These are phyloP conservation scores for Leptinotarsa defecta DNA, from an alignment of 1,140 invertebrate species.

Conservation along the genomic window DNA sequence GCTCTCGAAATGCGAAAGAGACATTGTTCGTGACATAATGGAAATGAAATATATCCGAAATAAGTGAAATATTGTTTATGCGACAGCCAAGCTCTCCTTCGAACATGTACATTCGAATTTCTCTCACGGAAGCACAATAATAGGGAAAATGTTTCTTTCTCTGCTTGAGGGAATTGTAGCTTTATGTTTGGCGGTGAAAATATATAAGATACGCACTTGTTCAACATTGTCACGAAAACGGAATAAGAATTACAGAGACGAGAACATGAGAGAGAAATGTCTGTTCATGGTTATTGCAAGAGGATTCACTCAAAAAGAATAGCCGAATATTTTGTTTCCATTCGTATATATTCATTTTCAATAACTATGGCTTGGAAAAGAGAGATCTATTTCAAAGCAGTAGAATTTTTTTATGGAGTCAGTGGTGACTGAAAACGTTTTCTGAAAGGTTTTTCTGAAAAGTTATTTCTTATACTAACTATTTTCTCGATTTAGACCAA, in stretches of 20 bases:
- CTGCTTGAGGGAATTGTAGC: constrained; percentile 7
- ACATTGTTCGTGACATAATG: background rate
- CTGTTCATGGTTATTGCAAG: background rate
- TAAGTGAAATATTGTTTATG: constrained; percentile 4
- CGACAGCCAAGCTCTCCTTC: background rate
- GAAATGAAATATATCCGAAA: constrained; percentile 1
- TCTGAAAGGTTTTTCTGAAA: no score
- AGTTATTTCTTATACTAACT: no score
- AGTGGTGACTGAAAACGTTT: no score
- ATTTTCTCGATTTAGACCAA: no score
- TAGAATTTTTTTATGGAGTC: no score
- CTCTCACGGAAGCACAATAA: constrained; percentile 5
- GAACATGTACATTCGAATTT: constrained; percentile 1
- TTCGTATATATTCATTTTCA: background rate
- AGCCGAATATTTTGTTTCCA: background rate
- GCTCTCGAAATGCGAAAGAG: background rate
- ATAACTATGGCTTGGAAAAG: background rate
- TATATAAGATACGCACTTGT: background rate
- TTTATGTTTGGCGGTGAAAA: background rate
- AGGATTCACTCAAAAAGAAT: background rate
- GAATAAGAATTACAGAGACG: background rate
- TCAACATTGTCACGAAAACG: background rate
- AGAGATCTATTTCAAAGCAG: background rate
- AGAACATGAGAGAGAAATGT: background rate
- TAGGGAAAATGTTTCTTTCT: background rate